phyloP scores from a whole-genome alignment of 2,113 vertebrate genomes.

The Butorides virescens region DNA sequence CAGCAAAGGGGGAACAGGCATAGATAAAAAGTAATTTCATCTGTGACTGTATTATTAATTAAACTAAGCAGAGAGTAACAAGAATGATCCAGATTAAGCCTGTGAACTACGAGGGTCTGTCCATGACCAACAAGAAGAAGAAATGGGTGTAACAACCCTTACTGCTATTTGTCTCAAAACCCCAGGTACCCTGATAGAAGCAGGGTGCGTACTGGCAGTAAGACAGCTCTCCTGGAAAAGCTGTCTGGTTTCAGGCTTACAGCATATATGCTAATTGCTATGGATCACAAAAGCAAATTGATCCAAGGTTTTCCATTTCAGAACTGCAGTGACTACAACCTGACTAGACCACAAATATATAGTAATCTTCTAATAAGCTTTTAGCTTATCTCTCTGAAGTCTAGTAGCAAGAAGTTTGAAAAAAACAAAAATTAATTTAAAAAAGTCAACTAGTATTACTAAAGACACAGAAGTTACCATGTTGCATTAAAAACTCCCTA shows the following conservation, averaged over 20 bases:
- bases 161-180: not conserved
- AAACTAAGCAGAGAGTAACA: not conserved
- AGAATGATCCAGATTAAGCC: not conserved
- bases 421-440: not conserved
- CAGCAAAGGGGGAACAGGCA: not conserved
- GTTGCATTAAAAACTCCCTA: not conserved
- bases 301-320: not conserved
- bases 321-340: not conserved
- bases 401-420: not conserved
- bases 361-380: not conserved
- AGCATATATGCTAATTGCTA: not conserved
- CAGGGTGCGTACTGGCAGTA: fast-evolving
- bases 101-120: not conserved
- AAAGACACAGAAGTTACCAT: not conserved
- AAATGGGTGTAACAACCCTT: not conserved
- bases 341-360: not conserved
- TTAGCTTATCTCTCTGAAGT: not conserved
- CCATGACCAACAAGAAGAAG: not conserved
- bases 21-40: not conserved
- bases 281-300: not conserved
- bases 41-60: not conserved
- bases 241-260: not conserved
- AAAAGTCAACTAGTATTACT: not conserved
- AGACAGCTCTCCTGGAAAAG: not conserved
- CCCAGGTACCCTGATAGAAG: not conserved